These are phyloP conservation scores for Paguma larvata DNA, from an alignment of 2,797 vertebrate species.

Conservation along the genomic window DNA sequence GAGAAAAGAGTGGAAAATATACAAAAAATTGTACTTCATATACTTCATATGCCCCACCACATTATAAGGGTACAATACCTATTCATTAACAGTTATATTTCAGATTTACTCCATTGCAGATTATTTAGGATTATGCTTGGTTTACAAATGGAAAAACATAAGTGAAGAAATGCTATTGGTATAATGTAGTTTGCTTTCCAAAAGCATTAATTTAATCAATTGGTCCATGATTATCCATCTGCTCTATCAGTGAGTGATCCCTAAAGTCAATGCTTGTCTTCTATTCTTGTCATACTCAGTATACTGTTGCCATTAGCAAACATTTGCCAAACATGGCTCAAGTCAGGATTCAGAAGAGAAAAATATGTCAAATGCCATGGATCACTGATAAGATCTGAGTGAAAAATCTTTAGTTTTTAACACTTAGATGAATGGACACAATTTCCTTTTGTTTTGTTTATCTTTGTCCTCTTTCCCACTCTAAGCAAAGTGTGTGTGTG, in stretches of 20 bases:
- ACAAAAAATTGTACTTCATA: neutral
- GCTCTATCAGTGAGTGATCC: conserved; percentile 51
- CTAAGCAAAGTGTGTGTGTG: neutral
- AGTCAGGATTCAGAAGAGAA: conserved; percentile 17
- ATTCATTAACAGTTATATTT: conserved; percentile 22
- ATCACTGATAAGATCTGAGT: conserved; percentile 21
- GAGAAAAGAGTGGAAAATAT: neutral
- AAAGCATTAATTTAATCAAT: conserved; percentile 59
- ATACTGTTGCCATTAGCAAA: conserved; percentile 58
- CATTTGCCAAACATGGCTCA: conserved; percentile 25
- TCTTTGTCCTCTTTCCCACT: conserved; percentile 30
- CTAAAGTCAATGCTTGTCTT: conserved; percentile 62
- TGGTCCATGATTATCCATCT: conserved; percentile 57
- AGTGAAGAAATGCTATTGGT: conserved; percentile 42
- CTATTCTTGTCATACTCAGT: conserved; percentile 43
- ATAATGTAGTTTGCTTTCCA: conserved; percentile 57
- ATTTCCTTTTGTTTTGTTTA: conserved; percentile 56
- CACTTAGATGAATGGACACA: neutral
- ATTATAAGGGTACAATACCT: neutral
- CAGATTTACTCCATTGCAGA: conserved; percentile 32
- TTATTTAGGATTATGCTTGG: conserved; percentile 46
- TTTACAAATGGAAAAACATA: conserved; percentile 45
- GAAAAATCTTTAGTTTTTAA: conserved; percentile 55
- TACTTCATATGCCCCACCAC: neutral
- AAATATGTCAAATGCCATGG: conserved; percentile 20